phyloP scores from a whole-genome alignment of 1,140 invertebrate species.

The Saccostrea echinata region DNA sequence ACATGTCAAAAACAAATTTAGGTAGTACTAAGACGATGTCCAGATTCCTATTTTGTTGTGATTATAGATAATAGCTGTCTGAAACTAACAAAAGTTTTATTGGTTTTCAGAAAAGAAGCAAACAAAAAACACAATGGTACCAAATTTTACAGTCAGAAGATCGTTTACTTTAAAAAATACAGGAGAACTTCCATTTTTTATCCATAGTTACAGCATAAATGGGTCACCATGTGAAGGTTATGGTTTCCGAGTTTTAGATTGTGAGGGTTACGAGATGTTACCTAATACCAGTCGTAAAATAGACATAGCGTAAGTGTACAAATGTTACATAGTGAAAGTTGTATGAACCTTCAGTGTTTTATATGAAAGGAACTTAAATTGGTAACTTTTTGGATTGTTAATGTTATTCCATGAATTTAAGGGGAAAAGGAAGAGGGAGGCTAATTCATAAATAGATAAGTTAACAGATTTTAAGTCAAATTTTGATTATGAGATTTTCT shows the following conservation, averaged over 20 bases:
- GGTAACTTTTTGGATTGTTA: no score
- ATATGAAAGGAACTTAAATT: no score
- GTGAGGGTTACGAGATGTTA: constrained; percentile 88
- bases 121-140: constrained; percentile 81
- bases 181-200: constrained; percentile 89
- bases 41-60: no score
- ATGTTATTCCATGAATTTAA: no score
- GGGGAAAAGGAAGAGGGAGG: no score
- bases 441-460: no score
- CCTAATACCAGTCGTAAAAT: constrained; percentile 92
- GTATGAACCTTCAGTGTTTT: no score
- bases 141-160: constrained; percentile 89
- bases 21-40: no score
- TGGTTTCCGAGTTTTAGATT: constrained; percentile 92
- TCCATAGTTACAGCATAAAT: constrained; percentile 87
- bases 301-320: constrained; percentile 86
- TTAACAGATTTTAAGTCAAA: no score
- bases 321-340: background rate
- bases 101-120: constrained; percentile 80
- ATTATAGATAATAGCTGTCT: no score
- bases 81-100: background rate
- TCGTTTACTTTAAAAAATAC: constrained; percentile 94
- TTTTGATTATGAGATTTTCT: no score
- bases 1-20: no score
- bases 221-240: constrained; percentile 90